Evolutionary conservation across 2,888 invertebrate genomes (phyloP).

Genomic region (Drosophila colorata): DNA sequence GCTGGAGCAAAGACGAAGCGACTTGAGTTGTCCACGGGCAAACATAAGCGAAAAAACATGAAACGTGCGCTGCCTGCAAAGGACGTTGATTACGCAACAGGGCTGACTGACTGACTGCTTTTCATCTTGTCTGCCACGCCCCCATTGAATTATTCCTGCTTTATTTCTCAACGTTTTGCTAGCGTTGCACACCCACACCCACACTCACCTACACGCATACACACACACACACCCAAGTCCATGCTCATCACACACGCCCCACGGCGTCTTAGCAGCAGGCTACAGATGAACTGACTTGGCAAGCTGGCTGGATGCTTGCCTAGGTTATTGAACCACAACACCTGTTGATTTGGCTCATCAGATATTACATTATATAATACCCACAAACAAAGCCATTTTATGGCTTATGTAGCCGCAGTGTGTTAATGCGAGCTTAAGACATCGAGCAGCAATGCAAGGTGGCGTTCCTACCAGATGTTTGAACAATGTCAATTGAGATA

Average conservation of each 20-base stretch:
- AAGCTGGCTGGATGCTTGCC: constrained; percentile 53
- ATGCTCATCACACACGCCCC: constrained; percentile 13
- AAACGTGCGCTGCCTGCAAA: constrained; percentile 77
- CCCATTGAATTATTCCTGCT: constrained; percentile 64
- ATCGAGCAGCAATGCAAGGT: constrained; percentile 13
- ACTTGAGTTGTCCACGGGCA: constrained; percentile 43
- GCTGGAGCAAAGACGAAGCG: not conserved
- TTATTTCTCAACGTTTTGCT: constrained; percentile 47
- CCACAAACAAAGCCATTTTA: constrained; percentile 30
- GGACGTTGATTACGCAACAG: constrained; percentile 76
- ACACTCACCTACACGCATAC: constrained; percentile 7
- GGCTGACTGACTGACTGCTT: constrained; percentile 14
- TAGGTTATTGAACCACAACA: constrained; percentile 73
- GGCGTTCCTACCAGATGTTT: constrained; percentile 9
- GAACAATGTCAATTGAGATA: not conserved
- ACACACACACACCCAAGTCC: constrained; percentile 14
- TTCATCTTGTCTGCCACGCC: constrained; percentile 24
- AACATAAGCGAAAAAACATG: constrained; percentile 62
- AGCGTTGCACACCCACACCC: constrained; percentile 23
- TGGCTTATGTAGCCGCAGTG: constrained; percentile 17
- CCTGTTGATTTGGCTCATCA: constrained; percentile 72
- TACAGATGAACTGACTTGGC: constrained; percentile 20
- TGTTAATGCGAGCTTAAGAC: constrained; percentile 9
- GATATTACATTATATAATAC: constrained; percentile 36
- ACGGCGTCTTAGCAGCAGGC: constrained; percentile 18